Conservation (phyloP, 2,113 vertebrate genomes). For the Pteronura brasiliensis region DNA sequence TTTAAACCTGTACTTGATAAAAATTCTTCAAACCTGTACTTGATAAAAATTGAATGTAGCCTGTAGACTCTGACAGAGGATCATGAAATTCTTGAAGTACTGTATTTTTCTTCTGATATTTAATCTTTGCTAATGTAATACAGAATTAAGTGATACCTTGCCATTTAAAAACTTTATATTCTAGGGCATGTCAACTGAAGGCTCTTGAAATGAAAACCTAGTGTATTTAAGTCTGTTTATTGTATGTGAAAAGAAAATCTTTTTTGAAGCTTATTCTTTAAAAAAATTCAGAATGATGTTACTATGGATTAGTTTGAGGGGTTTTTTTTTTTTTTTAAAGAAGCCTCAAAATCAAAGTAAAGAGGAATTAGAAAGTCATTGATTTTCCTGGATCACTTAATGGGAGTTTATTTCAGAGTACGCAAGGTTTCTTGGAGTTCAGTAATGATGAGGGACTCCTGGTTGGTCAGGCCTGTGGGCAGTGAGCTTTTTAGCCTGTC, state of each 20-base stretch:
- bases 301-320: not conserved
- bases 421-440: not conserved
- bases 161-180: not conserved
- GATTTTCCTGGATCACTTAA: slow-evolving; percentile 14
- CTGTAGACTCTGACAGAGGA: not conserved
- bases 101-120: not conserved
- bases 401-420: not conserved
- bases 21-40: not conserved
- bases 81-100: not conserved
- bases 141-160: not conserved
- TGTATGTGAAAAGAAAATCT: not conserved
- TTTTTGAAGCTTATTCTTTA: not conserved
- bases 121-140: not conserved
- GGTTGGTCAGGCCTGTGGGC: not conserved
- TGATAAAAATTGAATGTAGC: not conserved
- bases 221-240: not conserved
- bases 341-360: slow-evolving; percentile 2
- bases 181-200: not conserved
- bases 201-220: not conserved
- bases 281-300: not conserved
- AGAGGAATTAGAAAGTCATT: not conserved
- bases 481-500: not conserved
- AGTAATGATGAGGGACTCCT: not conserved
- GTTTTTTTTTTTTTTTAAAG: not conserved
- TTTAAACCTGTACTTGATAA: not conserved